Conservation (phyloP, 1,140 invertebrate genomes). For the Rhagoletis zephyria region DNA sequence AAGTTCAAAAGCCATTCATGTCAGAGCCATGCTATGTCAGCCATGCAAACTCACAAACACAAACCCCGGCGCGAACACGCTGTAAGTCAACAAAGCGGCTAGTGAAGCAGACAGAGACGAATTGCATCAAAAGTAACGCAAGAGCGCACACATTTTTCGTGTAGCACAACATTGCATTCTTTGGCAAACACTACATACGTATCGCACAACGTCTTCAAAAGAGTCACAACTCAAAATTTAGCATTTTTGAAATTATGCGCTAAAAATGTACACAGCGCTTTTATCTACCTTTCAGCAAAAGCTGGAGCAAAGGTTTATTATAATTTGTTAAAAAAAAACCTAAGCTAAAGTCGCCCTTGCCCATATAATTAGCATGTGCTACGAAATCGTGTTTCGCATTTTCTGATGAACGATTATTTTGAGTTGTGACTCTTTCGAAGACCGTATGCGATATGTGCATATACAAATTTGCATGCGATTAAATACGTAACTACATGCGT, state of each 20-base stretch:
- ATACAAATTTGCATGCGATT: background rate
- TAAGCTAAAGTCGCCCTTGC: too few relatives aligned
- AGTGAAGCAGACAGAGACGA: background rate
- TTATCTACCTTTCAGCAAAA: too few relatives aligned
- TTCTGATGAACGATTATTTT: too few relatives aligned
- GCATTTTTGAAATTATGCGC: too few relatives aligned
- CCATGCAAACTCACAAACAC: background rate
- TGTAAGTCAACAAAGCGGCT: background rate
- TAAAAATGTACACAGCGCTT: too few relatives aligned
- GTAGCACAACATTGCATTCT: background rate
- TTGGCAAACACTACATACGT: background rate
- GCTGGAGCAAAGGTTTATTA: too few relatives aligned
- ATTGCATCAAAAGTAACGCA: conserved; percentile 22
- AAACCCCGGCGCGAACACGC: background rate
- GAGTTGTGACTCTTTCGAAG: too few relatives aligned
- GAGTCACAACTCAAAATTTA: too few relatives aligned
- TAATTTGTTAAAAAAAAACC: too few relatives aligned
- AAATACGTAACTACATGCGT: background rate
- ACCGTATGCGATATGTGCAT: too few relatives aligned
- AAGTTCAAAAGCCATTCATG: conserved; percentile 40
- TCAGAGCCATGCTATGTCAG: background rate
- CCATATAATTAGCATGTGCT: background rate
- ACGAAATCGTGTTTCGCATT: too few relatives aligned
- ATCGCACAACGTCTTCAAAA: too few relatives aligned
- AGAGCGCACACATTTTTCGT: background rate